Evolutionary conservation across 1,140 invertebrate genomes (phyloP), one percentile per base, ranked within the genome.

Genomic region (Listronotus bonariensis): DNA sequence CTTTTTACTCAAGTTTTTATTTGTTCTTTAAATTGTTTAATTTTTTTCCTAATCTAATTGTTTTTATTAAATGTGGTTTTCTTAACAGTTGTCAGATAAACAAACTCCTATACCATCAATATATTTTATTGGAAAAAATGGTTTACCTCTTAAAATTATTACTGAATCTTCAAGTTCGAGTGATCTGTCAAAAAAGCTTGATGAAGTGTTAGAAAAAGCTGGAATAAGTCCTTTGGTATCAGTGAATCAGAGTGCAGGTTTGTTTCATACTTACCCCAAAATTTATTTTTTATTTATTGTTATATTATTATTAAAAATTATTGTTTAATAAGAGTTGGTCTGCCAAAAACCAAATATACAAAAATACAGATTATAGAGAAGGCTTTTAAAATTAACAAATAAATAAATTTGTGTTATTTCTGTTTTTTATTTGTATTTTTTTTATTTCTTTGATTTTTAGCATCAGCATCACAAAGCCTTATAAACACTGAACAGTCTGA

Each of bases 61-160:
- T 34, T 48, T 72, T 42, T 26, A 26, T 31, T 32, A 63, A 32
- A 17, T 26, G 42, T 65, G 15, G 36, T 67, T 69, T 68, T 56
- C 67, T 73, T 69, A 49, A 34, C 12, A 53, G 0, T 43, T 18
- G 4, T 20, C 72, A 93, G 92, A 93, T 82, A 90, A 92, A 80
- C 80, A 93, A 58, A 88, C 92, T 32, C 86, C 90, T 31, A 83
- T 93, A 17, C 92, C 92, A 36, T 92, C 91, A 0, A 75, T 92
- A n/a, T 95, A 90, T 79, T 94, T 94, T 74, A 94, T 95, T 76
- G 90, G 89, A 7, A 80, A 86, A 32, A 86, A 88, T 80, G 92
- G 92, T 1, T 80, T 82, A 14, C 90, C 92, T 0, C 70, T 93
- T 62, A 90, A 93, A 77, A 85, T 93, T 15, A 83, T 92, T 31